phyloP scores from a whole-genome alignment of 2,113 vertebrate species.

The Solenodon paradoxus region DNA sequence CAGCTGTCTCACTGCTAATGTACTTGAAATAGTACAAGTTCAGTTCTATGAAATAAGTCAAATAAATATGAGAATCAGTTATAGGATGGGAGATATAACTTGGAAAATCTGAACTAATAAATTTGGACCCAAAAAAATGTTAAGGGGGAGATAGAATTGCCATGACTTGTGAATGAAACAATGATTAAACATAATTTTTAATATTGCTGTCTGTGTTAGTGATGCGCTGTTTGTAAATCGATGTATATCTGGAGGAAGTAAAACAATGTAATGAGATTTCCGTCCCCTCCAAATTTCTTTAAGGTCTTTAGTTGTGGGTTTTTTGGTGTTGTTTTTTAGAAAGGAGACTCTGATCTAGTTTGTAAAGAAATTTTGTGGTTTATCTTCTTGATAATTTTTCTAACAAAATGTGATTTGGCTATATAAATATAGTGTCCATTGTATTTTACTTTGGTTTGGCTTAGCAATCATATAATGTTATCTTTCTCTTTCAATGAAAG shows the following conservation, averaged over 20 bases:
- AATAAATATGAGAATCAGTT: neutral
- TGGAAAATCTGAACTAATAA: neutral
- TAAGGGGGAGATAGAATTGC: neutral
- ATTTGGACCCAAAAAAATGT: neutral
- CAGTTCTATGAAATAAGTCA: neutral
- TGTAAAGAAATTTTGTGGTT: neutral
- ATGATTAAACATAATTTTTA: neutral
- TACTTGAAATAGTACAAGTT: neutral
- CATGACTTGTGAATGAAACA: neutral
- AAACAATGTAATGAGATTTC: neutral
- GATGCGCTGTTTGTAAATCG: neutral
- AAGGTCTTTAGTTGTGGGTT: no score
- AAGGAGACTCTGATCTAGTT: neutral
- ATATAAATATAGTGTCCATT: neutral
- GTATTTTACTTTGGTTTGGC: neutral
- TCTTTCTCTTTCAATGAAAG: neutral
- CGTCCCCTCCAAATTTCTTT: neutral
- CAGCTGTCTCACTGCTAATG: neutral
- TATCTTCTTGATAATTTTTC: neutral
- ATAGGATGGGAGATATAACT: neutral
- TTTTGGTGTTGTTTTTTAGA: neutral
- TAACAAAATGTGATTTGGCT: neutral
- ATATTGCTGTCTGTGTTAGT: neutral
- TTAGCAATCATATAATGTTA: neutral
- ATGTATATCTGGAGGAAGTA: neutral